Evolutionary conservation across 2,888 invertebrate species (phyloP).

Genomic region (Orgyia antiqua): DNA sequence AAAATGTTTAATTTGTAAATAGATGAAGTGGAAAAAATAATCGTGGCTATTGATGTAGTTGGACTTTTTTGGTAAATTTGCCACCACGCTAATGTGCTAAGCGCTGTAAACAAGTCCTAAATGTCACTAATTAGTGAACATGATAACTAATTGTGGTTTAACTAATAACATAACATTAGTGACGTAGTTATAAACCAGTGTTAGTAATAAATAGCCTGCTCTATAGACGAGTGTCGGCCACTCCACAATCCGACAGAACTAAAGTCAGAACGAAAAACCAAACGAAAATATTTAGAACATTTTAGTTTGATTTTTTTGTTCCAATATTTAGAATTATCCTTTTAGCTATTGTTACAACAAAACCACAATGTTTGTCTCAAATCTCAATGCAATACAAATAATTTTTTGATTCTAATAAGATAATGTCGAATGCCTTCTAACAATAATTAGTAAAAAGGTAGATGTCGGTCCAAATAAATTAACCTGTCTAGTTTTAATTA

Average conservation of each 20-base stretch:
- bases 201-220: too few species aligned
- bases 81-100: too few species aligned
- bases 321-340: slow-evolving; percentile 42
- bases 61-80: too few species aligned
- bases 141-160: too few species aligned
- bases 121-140: too few species aligned
- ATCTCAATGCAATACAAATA: slow-evolving; percentile 49
- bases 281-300: background rate
- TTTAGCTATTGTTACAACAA: slow-evolving; percentile 28
- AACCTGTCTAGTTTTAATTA: slow-evolving; percentile 51
- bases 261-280: slow-evolving; percentile 35
- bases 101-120: too few species aligned
- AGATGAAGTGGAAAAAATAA: too few species aligned
- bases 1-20: too few species aligned
- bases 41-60: too few species aligned
- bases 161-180: too few species aligned
- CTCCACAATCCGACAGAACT: slow-evolving; percentile 48
- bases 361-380: slow-evolving; percentile 46
- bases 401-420: slow-evolving; percentile 28
- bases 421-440: slow-evolving; percentile 40
- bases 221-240: slow-evolving; percentile 20
- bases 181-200: too few species aligned
- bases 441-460: slow-evolving; percentile 29
- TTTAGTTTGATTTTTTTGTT: background rate
- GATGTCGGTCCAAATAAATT: slow-evolving; percentile 50